phyloP scores from a whole-genome alignment of 2,797 vertebrate genomes.

The Lophotriccus pileatus region DNA sequence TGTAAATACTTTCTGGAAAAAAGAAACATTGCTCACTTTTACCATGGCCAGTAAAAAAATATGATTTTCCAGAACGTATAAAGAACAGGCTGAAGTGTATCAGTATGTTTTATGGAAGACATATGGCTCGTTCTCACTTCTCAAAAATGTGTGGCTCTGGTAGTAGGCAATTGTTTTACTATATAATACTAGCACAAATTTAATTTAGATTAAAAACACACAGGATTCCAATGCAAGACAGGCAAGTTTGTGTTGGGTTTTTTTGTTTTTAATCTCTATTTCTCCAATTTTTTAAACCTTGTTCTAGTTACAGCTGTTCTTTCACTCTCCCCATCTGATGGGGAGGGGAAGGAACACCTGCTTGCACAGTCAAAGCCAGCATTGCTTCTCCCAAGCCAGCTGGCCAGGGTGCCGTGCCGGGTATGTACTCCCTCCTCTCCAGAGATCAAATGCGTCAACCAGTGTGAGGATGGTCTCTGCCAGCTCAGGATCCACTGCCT shows the following conservation, averaged over 20 bases:
- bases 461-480: slow-evolving; percentile 34
- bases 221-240: neutral
- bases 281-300: neutral
- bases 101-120: slow-evolving; percentile 41
- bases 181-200: neutral
- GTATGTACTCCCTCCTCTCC: slow-evolving; percentile 50
- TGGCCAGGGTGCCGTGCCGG: slow-evolving; percentile 29
- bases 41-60: neutral
- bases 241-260: neutral
- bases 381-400: slow-evolving; percentile 61
- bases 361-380: slow-evolving; percentile 57
- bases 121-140: slow-evolving; percentile 53
- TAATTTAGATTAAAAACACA: neutral
- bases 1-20: slow-evolving; percentile 42
- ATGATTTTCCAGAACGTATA: slow-evolving; percentile 33
- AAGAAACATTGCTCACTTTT: slow-evolving; percentile 18
- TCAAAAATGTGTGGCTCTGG: slow-evolving; percentile 25
- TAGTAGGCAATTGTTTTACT: slow-evolving; percentile 45
- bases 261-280: neutral
- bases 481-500: slow-evolving; percentile 54
- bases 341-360: slow-evolving; percentile 67
- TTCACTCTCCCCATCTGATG: slow-evolving; percentile 39
- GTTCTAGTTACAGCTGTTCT: slow-evolving; percentile 67
- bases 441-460: slow-evolving; percentile 48
- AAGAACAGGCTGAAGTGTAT: slow-evolving; percentile 34